Conservation (phyloP, 2,797 vertebrate genomes). For the Urophycis tenuis region DNA sequence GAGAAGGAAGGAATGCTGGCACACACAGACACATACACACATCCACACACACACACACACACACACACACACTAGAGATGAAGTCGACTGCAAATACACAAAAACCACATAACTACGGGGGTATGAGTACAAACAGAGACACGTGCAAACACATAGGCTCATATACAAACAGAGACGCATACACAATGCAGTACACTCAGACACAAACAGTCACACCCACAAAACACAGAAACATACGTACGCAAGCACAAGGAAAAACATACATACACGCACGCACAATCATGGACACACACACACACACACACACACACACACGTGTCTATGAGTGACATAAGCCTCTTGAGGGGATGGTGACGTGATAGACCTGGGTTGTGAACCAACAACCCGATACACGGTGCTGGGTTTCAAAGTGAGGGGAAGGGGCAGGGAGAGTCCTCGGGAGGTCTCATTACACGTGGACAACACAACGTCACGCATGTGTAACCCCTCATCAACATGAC, state of each 20-base stretch:
- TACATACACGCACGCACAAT: neutral
- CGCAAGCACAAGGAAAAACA: conserved; percentile 13
- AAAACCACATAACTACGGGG: neutral
- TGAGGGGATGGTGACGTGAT: neutral
- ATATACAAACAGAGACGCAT: neutral
- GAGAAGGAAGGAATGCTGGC: neutral
- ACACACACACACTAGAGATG: neutral
- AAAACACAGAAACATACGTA: conserved; percentile 6
- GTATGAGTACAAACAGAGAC: neutral
- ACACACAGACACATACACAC: neutral
- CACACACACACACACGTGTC: conserved; percentile 7
- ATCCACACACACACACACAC: conserved; percentile 1
- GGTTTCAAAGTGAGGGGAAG: neutral
- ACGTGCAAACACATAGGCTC: neutral
- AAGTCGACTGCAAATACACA: neutral
- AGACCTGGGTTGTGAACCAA: conserved; percentile 8
- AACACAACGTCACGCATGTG: neutral
- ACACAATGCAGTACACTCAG: neutral
- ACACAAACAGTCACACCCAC: neutral
- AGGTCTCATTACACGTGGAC: neutral
- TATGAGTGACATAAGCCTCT: conserved; percentile 7
- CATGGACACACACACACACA: neutral
- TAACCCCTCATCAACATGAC: no score
- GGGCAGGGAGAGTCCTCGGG: neutral
- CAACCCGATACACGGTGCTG: conserved; percentile 12